phyloP scores from a whole-genome alignment of 1,140 invertebrate genomes.

The Reticulitermes speratus region DNA sequence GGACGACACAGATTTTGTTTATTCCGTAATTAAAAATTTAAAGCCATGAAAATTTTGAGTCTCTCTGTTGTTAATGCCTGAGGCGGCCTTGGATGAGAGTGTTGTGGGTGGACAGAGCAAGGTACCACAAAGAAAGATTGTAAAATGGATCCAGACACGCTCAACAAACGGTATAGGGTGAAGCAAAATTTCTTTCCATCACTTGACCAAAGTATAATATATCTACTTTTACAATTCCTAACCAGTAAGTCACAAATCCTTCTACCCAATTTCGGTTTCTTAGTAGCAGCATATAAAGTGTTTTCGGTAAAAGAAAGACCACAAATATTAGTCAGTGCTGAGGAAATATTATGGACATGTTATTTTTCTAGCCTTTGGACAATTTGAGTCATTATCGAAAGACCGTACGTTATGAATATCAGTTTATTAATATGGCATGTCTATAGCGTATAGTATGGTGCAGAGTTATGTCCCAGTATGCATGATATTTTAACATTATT shows the following conservation, averaged over 20 bases:
- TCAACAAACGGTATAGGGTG: not conserved
- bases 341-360: not conserved
- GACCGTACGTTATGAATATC: not conserved
- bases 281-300: not conserved
- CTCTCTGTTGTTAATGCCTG: not conserved
- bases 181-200: not conserved
- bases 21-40: not conserved
- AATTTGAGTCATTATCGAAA: not conserved
- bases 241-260: not conserved
- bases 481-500: not conserved
- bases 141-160: not conserved
- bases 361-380: not conserved
- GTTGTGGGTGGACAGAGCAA: constrained; percentile 16
- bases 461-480: not conserved
- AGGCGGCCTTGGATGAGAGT: not conserved
- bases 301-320: not conserved
- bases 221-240: not conserved
- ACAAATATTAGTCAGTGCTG: not conserved
- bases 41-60: not conserved
- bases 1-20: not conserved
- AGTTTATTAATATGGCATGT: not conserved
- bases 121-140: not conserved
- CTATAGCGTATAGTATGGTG: not conserved
- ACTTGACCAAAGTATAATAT: not conserved
- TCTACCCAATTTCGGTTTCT: not conserved